phyloP scores from a whole-genome alignment of 2,797 vertebrate species.

The Mastacembelus armatus region DNA sequence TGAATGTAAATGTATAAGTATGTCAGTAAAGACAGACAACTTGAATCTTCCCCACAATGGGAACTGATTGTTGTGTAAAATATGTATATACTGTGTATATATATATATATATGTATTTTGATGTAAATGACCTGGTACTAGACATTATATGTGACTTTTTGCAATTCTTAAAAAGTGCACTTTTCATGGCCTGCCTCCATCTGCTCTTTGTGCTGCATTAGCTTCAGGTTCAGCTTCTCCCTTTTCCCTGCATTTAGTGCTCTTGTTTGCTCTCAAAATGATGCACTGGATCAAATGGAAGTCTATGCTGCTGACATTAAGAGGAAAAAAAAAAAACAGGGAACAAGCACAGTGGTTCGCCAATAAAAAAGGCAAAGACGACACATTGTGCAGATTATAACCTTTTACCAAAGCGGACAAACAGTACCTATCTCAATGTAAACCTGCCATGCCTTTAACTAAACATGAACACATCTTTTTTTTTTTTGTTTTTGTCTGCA shows the following conservation, averaged over 20 bases:
- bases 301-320: constrained; percentile 31
- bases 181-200: constrained; percentile 37
- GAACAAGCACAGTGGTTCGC: neutral
- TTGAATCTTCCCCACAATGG: neutral
- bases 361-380: constrained; percentile 25
- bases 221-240: constrained; percentile 28
- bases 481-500: no score
- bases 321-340: constrained; percentile 15
- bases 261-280: constrained; percentile 39
- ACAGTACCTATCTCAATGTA: constrained; percentile 2
- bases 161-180: constrained; percentile 44
- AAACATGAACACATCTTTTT: no score
- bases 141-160: constrained; percentile 60
- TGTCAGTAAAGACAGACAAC: neutral
- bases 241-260: constrained; percentile 36
- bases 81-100: neutral
- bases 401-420: neutral
- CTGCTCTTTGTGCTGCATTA: constrained; percentile 39
- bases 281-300: constrained; percentile 47
- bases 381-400: neutral
- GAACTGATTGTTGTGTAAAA: neutral
- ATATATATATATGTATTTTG: neutral
- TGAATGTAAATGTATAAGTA: neutral
- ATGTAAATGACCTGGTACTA: constrained; percentile 29
- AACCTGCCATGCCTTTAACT: no score